A percentile compares a stretch with the other conserved stretches of the same genome.
Evolutionary conservation across 2,797 vertebrate species (phyloP).

Genomic region (Hephaestus fuliginosus): DNA sequence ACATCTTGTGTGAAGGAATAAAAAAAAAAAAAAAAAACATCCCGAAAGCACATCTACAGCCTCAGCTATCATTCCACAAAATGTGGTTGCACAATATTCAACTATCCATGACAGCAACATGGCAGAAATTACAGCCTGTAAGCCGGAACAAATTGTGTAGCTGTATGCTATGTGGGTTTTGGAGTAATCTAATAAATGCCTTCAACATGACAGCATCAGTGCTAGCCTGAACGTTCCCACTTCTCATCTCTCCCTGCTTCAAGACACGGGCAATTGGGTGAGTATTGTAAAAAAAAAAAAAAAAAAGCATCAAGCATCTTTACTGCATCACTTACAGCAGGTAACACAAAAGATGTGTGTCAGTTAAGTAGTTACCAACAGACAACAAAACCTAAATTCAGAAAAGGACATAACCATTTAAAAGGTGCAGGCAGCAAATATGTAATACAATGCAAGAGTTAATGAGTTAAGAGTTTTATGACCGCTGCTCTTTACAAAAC

Average conservation of each 20-base stretch:
- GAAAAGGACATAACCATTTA: background rate
- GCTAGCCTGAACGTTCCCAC: constrained; percentile 20
- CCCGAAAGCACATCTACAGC: background rate
- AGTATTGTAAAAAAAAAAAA: background rate
- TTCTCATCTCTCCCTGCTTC: background rate
- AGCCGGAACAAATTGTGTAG: constrained; percentile 37
- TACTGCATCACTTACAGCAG: background rate
- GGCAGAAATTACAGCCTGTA: constrained; percentile 49
- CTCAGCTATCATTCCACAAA: constrained; percentile 16
- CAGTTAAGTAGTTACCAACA: background rate
- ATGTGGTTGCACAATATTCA: constrained; percentile 22
- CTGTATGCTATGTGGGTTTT: constrained; percentile 22
- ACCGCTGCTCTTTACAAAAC: background rate
- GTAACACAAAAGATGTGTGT: background rate
- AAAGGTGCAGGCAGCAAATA: constrained; percentile 25
- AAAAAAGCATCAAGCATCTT: background rate
- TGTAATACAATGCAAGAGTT: background rate
- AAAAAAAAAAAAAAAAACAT: background rate
- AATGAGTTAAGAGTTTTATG: constrained; percentile 13
- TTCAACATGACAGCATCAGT: constrained; percentile 23
- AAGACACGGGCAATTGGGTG: background rate
- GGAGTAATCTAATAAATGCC: constrained; percentile 44
- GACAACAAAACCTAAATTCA: background rate
- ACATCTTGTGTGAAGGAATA: constrained; percentile 6
- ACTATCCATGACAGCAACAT: constrained; percentile 42